A percentile compares a stretch with the other conserved stretches of the same genome.
phyloP scores from a whole-genome alignment of 2,888 invertebrate species.

The Xanthia togata region DNA sequence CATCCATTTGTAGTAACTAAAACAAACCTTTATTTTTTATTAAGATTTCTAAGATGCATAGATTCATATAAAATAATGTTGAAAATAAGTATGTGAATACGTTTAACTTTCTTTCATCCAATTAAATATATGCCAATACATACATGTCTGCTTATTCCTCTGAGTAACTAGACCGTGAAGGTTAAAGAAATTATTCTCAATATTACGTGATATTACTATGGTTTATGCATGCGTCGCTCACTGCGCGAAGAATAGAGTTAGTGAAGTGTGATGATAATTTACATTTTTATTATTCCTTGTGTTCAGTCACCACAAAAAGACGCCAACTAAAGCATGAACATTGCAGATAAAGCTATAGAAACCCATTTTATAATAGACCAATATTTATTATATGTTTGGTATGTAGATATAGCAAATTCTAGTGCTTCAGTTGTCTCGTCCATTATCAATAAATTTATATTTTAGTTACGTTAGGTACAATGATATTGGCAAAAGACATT shows the following conservation, averaged over 20 bases:
- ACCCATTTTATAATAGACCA: background rate
- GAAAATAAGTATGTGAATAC: no score
- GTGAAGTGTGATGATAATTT: constrained; percentile 58
- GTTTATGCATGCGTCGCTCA: constrained; percentile 39
- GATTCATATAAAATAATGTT: background rate
- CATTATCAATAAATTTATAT: constrained; percentile 19
- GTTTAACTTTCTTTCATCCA: background rate
- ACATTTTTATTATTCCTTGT: constrained; percentile 57
- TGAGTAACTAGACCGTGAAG: constrained; percentile 17
- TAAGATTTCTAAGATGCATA: background rate
- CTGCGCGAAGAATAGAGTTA: constrained; percentile 37
- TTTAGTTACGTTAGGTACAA: constrained; percentile 23
- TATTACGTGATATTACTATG: constrained; percentile 16
- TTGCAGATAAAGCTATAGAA: constrained; percentile 13
- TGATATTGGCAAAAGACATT: constrained; percentile 44
- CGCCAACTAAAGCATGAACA: constrained; percentile 29
- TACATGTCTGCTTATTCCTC: background rate
- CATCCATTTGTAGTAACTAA: background rate
- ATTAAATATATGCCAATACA: background rate
- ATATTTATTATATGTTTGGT: background rate
- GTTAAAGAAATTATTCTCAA: constrained; percentile 22
- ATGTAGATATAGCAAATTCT: background rate
- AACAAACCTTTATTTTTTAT: background rate
- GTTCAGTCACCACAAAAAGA: constrained; percentile 32
- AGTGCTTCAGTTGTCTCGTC: constrained; percentile 8